Evolutionary conservation across 2,797 vertebrate species (phyloP), one percentile per base, ranked within the genome.

Genomic region (Diglossa cyanea): DNA sequence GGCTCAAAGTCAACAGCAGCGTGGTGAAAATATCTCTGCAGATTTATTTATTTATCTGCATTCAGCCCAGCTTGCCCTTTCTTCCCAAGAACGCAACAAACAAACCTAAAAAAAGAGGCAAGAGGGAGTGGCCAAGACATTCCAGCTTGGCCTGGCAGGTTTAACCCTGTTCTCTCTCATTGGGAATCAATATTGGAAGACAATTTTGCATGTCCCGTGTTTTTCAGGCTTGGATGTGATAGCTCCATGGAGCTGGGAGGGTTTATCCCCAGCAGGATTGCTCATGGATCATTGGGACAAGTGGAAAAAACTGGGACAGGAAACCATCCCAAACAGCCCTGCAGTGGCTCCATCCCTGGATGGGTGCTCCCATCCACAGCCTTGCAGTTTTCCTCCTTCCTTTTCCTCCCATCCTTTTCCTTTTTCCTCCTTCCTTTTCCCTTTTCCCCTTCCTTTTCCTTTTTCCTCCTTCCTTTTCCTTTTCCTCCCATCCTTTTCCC

Each of bases 1-100:
- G 62, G 58, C 75, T 66, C 91, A 74, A 90, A 91, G 72, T 92
- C 91, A 93, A 91, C 88, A 92, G 60, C 45, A 61, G 13, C 2
- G 9, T 3, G 45, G 33, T 65, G 87, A 94, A 96, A 96, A 86
- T 35, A 61, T 3, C 53, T 35, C 84, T 57, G 54, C 9, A 5
- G 16, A n/a, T 74, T 53, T 57, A 39, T 83, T 86, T 80, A 66
- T 83, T 94, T 90, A n/a, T 67, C 55, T 87, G 28, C 55, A 53
- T 65, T 57, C 45, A 70, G 23, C 28, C 62, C 82, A 84, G 74
- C 47, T 44, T 40, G 23, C 39, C 51, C 37, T 89, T 95, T 76
- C 40, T 53, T 42, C 61, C 76, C 61, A 39, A 44, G 14, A 73
- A 44, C 55, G 40, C 55, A 51, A 48, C 48, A 62, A 84, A 53